These are phyloP conservation scores for Neotoma lepida DNA, from an alignment of 2,113 vertebrate species.

Conservation along the genomic window DNA sequence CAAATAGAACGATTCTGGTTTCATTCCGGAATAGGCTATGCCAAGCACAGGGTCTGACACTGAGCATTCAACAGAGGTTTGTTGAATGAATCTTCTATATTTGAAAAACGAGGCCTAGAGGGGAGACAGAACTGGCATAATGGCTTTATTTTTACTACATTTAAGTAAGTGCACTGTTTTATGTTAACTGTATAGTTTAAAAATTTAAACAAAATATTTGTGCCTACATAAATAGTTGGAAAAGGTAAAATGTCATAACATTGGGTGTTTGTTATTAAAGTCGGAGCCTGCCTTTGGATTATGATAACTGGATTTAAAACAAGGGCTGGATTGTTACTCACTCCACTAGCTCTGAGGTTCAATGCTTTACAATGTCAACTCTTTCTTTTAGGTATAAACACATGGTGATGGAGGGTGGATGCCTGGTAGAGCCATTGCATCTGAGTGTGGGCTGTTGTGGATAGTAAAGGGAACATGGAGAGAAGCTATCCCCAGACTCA, in stretches of 20 bases:
- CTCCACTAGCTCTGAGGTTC: slow-evolving; percentile 43
- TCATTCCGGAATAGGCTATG: neutral
- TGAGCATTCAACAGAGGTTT: neutral
- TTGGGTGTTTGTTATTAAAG: slow-evolving; percentile 81
- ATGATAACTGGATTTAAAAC: slow-evolving; percentile 81
- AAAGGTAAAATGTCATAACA: slow-evolving; percentile 83
- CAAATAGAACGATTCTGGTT: neutral
- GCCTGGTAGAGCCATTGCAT: slow-evolving; percentile 21
- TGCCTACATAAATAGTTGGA: slow-evolving; percentile 80
- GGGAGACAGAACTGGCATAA: slow-evolving; percentile 63
- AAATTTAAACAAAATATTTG: slow-evolving; percentile 83
- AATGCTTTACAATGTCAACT: slow-evolving; percentile 55
- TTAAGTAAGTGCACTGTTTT: slow-evolving; percentile 79
- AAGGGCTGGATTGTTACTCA: slow-evolving; percentile 72
- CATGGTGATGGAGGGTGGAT: slow-evolving; percentile 33
- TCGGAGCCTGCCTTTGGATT: slow-evolving; percentile 77
- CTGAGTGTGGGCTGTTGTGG: neutral
- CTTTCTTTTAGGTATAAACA: slow-evolving; percentile 72
- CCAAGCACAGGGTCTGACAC: slow-evolving; percentile 44
- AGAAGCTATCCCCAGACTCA: neutral
- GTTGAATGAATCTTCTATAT: slow-evolving; percentile 73
- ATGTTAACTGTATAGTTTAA: slow-evolving; percentile 82
- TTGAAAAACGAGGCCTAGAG: slow-evolving; percentile 67
- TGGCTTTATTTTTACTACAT: slow-evolving; percentile 73
- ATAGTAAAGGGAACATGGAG: neutral